Percentiles rank a stretch among this genome's conserved stretches.
These are phyloP conservation scores for Tenthredo amoena DNA, from an alignment of 2,888 invertebrate species.

Conservation along the genomic window DNA sequence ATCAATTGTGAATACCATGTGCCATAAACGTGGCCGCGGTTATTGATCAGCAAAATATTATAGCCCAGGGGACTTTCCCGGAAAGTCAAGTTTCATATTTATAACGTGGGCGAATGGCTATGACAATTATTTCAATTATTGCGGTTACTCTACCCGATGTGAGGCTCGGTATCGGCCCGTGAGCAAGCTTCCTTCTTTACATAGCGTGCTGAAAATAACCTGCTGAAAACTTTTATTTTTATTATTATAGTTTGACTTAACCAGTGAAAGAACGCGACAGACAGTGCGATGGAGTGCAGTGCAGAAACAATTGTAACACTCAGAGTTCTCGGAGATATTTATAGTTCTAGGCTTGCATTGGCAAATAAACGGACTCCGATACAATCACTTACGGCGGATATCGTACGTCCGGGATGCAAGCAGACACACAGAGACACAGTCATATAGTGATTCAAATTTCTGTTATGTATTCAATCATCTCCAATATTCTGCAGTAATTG, in stretches of 20 bases:
- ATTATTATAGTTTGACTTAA: background rate
- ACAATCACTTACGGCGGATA: constrained; percentile 27
- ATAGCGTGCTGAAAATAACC: constrained; percentile 33
- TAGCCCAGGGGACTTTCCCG: background rate
- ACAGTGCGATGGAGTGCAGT: background rate
- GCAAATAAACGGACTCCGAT: constrained; percentile 26
- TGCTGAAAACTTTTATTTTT: background rate
- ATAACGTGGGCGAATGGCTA: background rate
- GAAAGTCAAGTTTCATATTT: background rate
- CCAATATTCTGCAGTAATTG: background rate
- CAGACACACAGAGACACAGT: background rate
- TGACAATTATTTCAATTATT: constrained; percentile 37
- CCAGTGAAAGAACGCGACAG: background rate
- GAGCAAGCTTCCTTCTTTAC: background rate
- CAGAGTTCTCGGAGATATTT: constrained; percentile 11
- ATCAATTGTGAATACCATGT: constrained; percentile 12
- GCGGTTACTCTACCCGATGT: background rate
- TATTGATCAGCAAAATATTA: constrained; percentile 35
- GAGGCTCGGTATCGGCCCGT: background rate
- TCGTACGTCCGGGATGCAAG: constrained; percentile 21
- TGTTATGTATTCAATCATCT: background rate
- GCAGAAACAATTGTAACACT: constrained; percentile 13
- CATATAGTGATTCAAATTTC: background rate
- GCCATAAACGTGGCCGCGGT: background rate
- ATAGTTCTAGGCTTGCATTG: background rate